Evolutionary conservation across 2,113 vertebrate genomes (phyloP).

Genomic region (Toxostoma redivivum): DNA sequence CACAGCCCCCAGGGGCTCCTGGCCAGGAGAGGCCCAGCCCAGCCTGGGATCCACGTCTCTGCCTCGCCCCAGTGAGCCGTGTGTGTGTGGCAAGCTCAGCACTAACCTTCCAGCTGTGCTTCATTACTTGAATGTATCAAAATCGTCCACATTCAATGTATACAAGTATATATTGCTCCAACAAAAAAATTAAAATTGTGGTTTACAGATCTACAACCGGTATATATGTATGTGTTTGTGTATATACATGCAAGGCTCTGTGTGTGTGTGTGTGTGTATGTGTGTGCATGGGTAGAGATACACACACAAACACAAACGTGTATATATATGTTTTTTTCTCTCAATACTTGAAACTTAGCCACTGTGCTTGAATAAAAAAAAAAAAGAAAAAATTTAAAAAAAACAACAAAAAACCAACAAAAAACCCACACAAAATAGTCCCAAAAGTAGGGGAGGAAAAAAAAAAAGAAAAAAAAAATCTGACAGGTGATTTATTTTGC

Average conservation of each 20-base stretch:
- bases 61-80: not conserved
- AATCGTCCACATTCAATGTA: not conserved
- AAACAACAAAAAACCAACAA: not conserved
- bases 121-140: slow-evolving; percentile 54
- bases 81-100: not conserved
- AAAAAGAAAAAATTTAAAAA: not conserved
- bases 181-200: not conserved
- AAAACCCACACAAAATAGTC: not conserved
- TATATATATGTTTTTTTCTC: slow-evolving; percentile 25
- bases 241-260: not conserved
- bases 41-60: not conserved
- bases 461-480: not conserved
- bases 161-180: slow-evolving; percentile 14
- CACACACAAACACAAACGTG: slow-evolving; percentile 39
- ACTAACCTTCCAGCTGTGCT: slow-evolving; percentile 22
- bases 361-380: slow-evolving; percentile 57
- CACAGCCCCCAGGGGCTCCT: not conserved
- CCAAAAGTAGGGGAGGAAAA: not conserved
- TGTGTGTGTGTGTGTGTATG: not conserved
- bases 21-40: not conserved
- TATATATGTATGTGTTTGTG: slow-evolving; percentile 49
- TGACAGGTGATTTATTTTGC: not conserved
- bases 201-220: slow-evolving; percentile 37
- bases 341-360: slow-evolving; percentile 77
- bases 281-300: not conserved